phyloP scores from a whole-genome alignment of 2,797 vertebrate genomes.

The Hybognathus amarus region DNA sequence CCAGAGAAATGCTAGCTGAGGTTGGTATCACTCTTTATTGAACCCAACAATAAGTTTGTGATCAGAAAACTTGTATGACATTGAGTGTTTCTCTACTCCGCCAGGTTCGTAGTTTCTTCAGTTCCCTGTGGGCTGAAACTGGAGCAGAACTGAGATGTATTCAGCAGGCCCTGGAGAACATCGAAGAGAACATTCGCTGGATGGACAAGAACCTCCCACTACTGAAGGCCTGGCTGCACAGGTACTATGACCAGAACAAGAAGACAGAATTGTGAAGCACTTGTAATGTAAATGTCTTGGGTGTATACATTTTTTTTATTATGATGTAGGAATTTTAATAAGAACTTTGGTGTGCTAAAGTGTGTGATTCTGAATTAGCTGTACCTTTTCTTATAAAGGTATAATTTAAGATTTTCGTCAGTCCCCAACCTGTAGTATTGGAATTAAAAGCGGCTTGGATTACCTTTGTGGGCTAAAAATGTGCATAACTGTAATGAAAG shows the following conservation, averaged over 20 bases:
- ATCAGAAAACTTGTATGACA: not conserved
- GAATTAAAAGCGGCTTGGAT: not conserved
- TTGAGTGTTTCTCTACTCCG: slow-evolving; percentile 1
- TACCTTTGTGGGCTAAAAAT: not conserved
- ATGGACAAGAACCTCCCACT: slow-evolving; percentile 84
- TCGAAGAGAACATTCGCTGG: slow-evolving; percentile 90
- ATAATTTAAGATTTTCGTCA: not conserved
- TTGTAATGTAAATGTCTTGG: not conserved
- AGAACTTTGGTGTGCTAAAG: not conserved
- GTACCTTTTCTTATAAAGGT: not conserved
- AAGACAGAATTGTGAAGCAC: slow-evolving; percentile 43
- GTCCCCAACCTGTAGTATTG: not conserved
- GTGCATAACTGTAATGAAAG: not conserved
- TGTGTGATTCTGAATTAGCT: not conserved
- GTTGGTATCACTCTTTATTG: slow-evolving; percentile 66
- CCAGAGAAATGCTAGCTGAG: slow-evolving; percentile 83
- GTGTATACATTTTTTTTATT: not conserved
- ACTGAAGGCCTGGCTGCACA: slow-evolving; percentile 80
- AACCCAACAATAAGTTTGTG: not conserved
- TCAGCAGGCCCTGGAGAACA: slow-evolving; percentile 84
- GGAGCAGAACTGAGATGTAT: slow-evolving; percentile 85
- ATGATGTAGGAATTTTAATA: not conserved
- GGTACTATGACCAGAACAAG: not conserved
- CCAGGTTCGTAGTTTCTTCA: slow-evolving; percentile 85
- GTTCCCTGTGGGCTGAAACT: slow-evolving; percentile 78